These are phyloP conservation scores for Patiria miniata DNA, from an alignment of 35 echinoderm and acorn worm genomes.

Conservation along the genomic window DNA sequence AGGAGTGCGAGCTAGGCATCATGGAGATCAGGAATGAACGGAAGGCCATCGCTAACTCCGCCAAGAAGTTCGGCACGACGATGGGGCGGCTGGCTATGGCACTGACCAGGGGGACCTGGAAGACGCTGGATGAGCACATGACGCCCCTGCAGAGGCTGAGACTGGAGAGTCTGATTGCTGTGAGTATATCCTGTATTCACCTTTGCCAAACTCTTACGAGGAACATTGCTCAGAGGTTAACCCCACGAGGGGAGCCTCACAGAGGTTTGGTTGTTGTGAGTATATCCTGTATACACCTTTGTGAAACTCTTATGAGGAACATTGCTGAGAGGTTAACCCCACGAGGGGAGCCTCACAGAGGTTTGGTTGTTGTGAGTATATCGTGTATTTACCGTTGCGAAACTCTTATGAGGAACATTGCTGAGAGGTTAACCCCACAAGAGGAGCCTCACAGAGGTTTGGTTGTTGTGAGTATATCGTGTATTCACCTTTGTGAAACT, in stretches of 20 bases:
- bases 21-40: constrained; percentile 84
- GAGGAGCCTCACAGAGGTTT: constrained; percentile 24
- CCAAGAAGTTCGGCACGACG: constrained; percentile 88
- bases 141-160: constrained; percentile 76
- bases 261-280: constrained; percentile 88
- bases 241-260: too few species aligned
- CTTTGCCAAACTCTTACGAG: too few species aligned
- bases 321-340: too few species aligned
- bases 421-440: too few species aligned
- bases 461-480: constrained; percentile 69
- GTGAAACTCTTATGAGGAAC: too few species aligned
- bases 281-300: not conserved
- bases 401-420: too few species aligned
- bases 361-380: constrained; percentile 80
- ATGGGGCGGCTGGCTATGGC: constrained; percentile 64
- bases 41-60: constrained; percentile 78
- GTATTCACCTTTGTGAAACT: too few species aligned
- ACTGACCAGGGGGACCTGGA: constrained; percentile 88
- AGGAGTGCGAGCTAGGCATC: constrained; percentile 96
- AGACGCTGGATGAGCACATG: constrained; percentile 79
- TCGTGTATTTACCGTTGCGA: not conserved
- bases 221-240: too few species aligned
- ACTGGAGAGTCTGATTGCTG: constrained; percentile 89
- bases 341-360: too few species aligned
- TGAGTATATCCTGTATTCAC: constrained; percentile 38